Conservation (phyloP, 2,888 invertebrate species). For the Athalia cordata region DNA sequence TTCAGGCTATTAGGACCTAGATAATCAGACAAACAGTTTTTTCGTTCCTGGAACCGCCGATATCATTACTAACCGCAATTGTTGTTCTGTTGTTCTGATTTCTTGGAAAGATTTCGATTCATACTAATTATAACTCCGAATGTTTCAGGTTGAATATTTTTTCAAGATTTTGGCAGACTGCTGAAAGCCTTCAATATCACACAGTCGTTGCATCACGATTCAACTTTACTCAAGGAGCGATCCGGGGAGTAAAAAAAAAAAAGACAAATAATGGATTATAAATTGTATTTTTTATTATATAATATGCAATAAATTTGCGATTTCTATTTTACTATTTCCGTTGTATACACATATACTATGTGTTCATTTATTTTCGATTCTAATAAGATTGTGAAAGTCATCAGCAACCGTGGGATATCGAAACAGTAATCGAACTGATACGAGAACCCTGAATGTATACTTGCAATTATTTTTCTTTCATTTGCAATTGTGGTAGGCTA, state of each 20-base stretch:
- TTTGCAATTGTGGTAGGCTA: no score
- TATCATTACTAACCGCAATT: not conserved
- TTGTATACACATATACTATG: not conserved
- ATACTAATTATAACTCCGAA: conserved; percentile 12
- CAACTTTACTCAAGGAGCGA: no score
- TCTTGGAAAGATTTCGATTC: conserved; percentile 28
- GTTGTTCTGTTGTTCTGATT: conserved; percentile 10
- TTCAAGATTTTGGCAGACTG: conserved; percentile 80
- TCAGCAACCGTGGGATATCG: no score
- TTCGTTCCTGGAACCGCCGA: not conserved
- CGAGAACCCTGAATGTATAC: no score
- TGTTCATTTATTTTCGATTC: no score
- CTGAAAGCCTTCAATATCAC: not conserved
- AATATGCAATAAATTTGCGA: conserved; percentile 4
- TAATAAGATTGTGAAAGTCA: no score
- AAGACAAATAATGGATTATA: not conserved
- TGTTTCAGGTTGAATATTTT: conserved; percentile 80
- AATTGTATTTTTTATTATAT: conserved; percentile 3
- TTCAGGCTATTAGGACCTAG: not conserved
- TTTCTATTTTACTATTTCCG: not conserved
- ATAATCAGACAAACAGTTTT: conserved; percentile 31
- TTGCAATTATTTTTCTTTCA: no score
- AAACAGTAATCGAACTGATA: no score
- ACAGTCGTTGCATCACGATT: not conserved
- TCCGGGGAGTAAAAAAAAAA: no score